phyloP scores from a whole-genome alignment of 2,113 vertebrate species.

The Dolichotis patagonum region DNA sequence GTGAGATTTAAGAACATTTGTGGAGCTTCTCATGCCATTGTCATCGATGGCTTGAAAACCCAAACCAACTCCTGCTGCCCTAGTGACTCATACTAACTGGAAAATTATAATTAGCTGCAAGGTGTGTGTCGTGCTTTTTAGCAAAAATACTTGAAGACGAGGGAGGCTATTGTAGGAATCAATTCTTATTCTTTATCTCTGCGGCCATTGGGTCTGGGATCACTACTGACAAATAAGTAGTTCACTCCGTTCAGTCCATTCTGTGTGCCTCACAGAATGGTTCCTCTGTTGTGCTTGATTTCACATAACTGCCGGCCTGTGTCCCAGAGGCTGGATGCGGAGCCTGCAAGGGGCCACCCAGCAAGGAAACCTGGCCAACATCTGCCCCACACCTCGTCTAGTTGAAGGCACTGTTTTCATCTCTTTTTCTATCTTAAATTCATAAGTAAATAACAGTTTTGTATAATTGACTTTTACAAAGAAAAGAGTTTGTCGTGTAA shows the following conservation, averaged over 20 bases:
- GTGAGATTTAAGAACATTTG: not conserved
- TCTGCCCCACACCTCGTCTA: not conserved
- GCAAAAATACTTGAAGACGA: not conserved
- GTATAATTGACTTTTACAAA: constrained; percentile 40
- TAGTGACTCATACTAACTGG: constrained; percentile 67
- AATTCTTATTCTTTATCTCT: constrained; percentile 67
- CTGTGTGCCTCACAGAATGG: not conserved
- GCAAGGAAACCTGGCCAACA: constrained; percentile 18
- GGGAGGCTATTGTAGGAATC: not conserved
- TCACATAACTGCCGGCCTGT: constrained; percentile 57
- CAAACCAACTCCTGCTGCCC: constrained; percentile 42
- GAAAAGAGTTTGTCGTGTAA: constrained; percentile 37
- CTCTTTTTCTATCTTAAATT: constrained; percentile 56
- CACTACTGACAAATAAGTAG: constrained; percentile 47
- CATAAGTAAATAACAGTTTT: constrained; percentile 64
- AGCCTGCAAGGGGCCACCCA: not conserved
- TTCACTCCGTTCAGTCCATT: constrained; percentile 5
- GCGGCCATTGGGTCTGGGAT: constrained; percentile 39
- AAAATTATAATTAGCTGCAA: constrained; percentile 63
- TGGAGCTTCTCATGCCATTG: constrained; percentile 28
- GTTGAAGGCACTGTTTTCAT: not conserved
- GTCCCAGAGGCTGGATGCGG: not conserved
- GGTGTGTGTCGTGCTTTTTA: constrained; percentile 19
- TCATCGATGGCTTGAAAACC: constrained; percentile 29
- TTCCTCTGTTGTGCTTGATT: constrained; percentile 33